phyloP scores from a whole-genome alignment of 2,888 invertebrate genomes.

The Hypomecis punctinalis region DNA sequence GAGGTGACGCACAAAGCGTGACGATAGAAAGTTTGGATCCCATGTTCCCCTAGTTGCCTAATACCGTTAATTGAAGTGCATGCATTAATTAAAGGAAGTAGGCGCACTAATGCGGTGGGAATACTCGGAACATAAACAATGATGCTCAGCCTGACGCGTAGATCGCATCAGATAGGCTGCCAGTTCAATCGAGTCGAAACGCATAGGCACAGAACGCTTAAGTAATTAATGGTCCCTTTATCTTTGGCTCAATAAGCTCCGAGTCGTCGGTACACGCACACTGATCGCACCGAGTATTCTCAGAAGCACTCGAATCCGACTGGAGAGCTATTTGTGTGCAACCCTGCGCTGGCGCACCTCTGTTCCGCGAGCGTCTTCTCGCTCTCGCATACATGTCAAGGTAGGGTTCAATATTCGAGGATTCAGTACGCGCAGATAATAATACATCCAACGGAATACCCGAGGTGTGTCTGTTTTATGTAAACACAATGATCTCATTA shows the following conservation, averaged over 20 bases:
- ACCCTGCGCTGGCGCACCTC: conserved; percentile 74
- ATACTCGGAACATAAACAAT: conserved; percentile 47
- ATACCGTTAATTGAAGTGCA: conserved; percentile 61
- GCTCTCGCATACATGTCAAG: conserved; percentile 82
- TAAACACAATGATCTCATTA: conserved; percentile 71
- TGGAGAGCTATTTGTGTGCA: conserved; percentile 81
- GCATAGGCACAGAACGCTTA: conserved; percentile 39
- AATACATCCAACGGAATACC: conserved; percentile 70
- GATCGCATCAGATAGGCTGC: conserved; percentile 45
- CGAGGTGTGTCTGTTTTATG: conserved; percentile 69
- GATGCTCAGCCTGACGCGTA: conserved; percentile 43
- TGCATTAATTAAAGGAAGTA: conserved; percentile 64
- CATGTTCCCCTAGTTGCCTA: conserved; percentile 54
- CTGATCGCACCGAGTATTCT: conserved; percentile 63
- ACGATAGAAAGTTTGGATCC: conserved; percentile 65
- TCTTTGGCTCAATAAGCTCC: conserved; percentile 41
- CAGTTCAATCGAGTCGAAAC: conserved; percentile 41
- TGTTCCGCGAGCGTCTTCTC: conserved; percentile 73
- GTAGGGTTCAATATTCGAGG: conserved; percentile 84
- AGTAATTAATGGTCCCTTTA: conserved; percentile 54
- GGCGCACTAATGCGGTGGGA: conserved; percentile 45
- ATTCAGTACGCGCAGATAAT: conserved; percentile 74
- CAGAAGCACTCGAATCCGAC: conserved; percentile 73
- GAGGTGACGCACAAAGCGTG: conserved; percentile 58
- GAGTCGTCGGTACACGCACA: conserved; percentile 42